Evolutionary conservation across 2,797 vertebrate genomes (phyloP).

Genomic region (Danio jaintianensis): DNA sequence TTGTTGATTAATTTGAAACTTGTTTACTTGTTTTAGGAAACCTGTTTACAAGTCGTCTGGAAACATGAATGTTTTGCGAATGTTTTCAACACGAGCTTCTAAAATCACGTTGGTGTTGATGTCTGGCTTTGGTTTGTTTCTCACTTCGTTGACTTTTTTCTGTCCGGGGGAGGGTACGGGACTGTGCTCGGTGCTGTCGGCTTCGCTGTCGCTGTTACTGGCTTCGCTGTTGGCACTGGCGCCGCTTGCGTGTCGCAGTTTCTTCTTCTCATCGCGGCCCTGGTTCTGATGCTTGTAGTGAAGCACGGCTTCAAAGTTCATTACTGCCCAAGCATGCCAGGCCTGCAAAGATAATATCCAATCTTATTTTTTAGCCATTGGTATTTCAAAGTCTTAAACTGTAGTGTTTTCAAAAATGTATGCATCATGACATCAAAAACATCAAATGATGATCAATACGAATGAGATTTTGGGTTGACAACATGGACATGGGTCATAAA

Average conservation of each 20-base stretch:
- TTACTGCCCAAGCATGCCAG: constrained; percentile 99
- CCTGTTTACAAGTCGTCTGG: constrained; percentile 16
- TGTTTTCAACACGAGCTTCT: constrained; percentile 3
- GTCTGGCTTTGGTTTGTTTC: constrained; percentile 22
- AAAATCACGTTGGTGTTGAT: background rate
- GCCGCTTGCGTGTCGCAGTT: constrained; percentile 88
- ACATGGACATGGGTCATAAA: background rate
- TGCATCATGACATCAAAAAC: no score
- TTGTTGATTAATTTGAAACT: background rate
- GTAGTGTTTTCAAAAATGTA: background rate
- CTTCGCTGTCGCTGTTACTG: constrained; percentile 96
- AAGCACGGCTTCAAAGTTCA: constrained; percentile 98
- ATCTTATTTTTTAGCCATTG: background rate
- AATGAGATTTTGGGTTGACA: background rate
- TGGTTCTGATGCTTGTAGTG: constrained; percentile 98
- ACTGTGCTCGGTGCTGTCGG: constrained; percentile 91
- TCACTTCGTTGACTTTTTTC: constrained; percentile 94
- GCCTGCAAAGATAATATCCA: constrained; percentile 79
- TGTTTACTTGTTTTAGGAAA: constrained; percentile 31
- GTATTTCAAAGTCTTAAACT: background rate
- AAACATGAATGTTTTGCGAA: background rate
- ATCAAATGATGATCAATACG: background rate
- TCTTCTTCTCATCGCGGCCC: constrained; percentile 94
- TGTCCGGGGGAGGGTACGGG: constrained; percentile 92
- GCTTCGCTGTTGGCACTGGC: constrained; percentile 90